phyloP scores from a whole-genome alignment of 1,140 invertebrate species.

The Penaeus japonicus region DNA sequence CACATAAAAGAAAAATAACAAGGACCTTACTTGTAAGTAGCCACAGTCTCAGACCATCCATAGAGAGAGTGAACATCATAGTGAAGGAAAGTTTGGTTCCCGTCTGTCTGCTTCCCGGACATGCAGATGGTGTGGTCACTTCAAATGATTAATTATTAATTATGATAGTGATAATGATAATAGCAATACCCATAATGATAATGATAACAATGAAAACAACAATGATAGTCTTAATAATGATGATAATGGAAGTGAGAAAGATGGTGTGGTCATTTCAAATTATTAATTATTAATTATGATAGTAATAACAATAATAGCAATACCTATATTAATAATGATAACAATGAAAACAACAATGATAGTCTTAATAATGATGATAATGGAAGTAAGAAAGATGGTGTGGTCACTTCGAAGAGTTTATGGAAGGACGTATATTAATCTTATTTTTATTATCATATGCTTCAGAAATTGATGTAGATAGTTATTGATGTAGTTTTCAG shows the following conservation, averaged over 20 bases:
- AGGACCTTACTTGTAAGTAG: conserved; percentile 66
- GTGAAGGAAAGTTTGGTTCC: conserved; percentile 57
- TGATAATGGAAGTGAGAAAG: not conserved
- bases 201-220: not conserved
- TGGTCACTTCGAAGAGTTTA: too few relatives aligned
- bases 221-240: not conserved
- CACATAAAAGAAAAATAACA: not conserved
- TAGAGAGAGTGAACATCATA: conserved; percentile 65
- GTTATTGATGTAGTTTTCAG: too few relatives aligned
- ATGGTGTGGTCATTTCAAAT: too few relatives aligned
- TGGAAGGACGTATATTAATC: too few relatives aligned
- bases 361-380: not conserved
- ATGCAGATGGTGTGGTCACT: conserved; percentile 53
- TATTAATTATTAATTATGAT: not conserved
- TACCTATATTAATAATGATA: not conserved
- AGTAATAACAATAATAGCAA: not conserved
- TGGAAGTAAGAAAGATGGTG: not conserved
- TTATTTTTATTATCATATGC: too few relatives aligned
- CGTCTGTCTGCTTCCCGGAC: conserved; percentile 11
- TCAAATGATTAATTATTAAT: not conserved
- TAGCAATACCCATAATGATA: not conserved
- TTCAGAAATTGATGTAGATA: too few relatives aligned
- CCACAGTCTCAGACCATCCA: conserved; percentile 73
- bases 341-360: not conserved
- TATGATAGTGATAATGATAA: not conserved